Percentiles rank a stretch among this genome's conserved stretches.
Conservation (phyloP, 2,113 vertebrate genomes). For the Rhadina sibilatrix region DNA sequence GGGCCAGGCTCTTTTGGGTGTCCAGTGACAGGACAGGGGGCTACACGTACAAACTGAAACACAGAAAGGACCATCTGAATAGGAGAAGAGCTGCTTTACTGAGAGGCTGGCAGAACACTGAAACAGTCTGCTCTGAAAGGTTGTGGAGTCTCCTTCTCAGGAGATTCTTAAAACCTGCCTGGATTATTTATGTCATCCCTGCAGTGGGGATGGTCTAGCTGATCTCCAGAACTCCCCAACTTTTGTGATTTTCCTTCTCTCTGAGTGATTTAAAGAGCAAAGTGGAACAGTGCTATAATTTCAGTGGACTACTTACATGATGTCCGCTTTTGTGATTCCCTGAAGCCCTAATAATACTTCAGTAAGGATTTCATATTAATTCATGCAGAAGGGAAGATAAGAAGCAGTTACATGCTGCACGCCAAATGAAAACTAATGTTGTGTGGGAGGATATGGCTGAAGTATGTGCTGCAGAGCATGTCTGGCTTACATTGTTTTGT, state of each 20-base stretch:
- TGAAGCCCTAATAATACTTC: conserved; percentile 6
- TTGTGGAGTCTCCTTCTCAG: background rate
- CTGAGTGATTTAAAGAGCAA: background rate
- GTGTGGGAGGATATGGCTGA: conserved; percentile 33
- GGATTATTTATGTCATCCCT: too few species aligned
- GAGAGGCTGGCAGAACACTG: background rate
- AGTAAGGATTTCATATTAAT: background rate
- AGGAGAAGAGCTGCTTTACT: background rate
- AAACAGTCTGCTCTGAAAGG: background rate
- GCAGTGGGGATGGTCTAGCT: background rate
- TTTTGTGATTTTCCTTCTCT: background rate
- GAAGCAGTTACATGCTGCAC: background rate
- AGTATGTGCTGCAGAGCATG: background rate
- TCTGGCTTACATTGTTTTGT: conserved; percentile 27
- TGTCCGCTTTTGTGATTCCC: background rate
- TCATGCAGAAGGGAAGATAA: background rate
- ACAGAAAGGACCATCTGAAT: background rate
- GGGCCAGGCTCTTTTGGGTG: rapidly evolving
- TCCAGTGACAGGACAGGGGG: too few species aligned
- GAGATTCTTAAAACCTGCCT: background rate
- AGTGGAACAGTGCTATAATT: background rate
- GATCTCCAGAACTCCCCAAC: background rate
- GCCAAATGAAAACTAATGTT: conserved; percentile 15
- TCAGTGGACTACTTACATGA: background rate
- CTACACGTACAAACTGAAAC: background rate